Percentiles rank a stretch among this genome's conserved stretches.
Evolutionary conservation across 2,888 invertebrate species (phyloP).

Genomic region (Xanthorhoe designata): DNA sequence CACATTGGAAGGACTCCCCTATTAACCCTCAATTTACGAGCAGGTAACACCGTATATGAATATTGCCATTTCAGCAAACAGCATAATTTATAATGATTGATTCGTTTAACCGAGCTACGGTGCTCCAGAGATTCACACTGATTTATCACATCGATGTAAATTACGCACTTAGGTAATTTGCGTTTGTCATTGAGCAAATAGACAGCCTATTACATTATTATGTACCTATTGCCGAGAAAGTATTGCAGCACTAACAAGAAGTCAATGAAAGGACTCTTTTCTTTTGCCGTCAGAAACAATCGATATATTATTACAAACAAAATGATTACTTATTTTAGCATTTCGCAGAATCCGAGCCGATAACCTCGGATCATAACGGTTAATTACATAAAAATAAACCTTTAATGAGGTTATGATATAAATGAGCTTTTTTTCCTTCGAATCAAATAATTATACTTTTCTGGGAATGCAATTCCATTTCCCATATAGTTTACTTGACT

Average conservation of each 20-base stretch:
- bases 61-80: slow-evolving; percentile 49
- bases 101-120: slow-evolving; percentile 52
- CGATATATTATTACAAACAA: slow-evolving; percentile 13
- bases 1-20: slow-evolving; percentile 16
- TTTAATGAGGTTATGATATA: slow-evolving; percentile 6
- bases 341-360: slow-evolving; percentile 17
- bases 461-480: too few relatives aligned
- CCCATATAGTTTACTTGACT: too few relatives aligned
- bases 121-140: slow-evolving; percentile 49
- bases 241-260: not conserved
- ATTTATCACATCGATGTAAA: slow-evolving; percentile 58
- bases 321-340: slow-evolving; percentile 5
- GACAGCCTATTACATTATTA: slow-evolving; percentile 33
- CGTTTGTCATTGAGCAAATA: slow-evolving; percentile 52
- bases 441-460: not conserved
- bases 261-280: not conserved
- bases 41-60: slow-evolving; percentile 40
- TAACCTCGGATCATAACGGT: slow-evolving; percentile 9
- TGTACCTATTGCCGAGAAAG: slow-evolving; percentile 7
- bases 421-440: not conserved
- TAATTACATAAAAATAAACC: slow-evolving; percentile 8
- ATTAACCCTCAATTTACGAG: slow-evolving; percentile 34
- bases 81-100: slow-evolving; percentile 60
- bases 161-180: slow-evolving; percentile 54
- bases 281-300: not conserved